Evolutionary conservation across 2,113 vertebrate genomes (phyloP), one percentile per base, ranked within the genome.

Genomic region (Numida meleagris): DNA sequence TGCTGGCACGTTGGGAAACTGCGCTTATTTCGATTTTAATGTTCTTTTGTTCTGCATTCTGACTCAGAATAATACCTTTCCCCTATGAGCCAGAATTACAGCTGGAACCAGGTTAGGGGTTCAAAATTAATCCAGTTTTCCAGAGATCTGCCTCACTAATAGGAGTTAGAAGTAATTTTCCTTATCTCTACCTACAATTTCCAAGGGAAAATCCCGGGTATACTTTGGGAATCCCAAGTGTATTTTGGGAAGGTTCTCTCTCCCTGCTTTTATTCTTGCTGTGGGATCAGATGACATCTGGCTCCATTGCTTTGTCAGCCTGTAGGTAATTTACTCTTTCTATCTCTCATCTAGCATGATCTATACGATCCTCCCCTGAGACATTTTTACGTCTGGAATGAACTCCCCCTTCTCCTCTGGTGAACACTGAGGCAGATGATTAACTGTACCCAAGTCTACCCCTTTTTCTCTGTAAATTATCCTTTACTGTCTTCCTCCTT

Each of bases 301-400:
- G 58, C 80, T 84, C 80, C 77, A 68, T 31, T 2, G 2, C 82
- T 88, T 86, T 93, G 57, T 73, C 80, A 93, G 88, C 58, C 66
- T 95, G 86, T 72, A 89, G 90, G 24, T 90, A 93, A 96, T 90
- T 93, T 91, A 92, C 61, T 65, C 11, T 70, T 93, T 84, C 88
- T 59, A 83, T 88, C 66, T 91, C 91, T 94, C 80, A 88, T 93
- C 73, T 83, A 92, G 57, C 70, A 62, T 76, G 61, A 88, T 92
- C 73, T 95, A 94, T 90, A 84, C 0, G 2, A 95, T 92, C 83
- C 61, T 95, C 90, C 76, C 82, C 48, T 61, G 93, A 91, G 95
- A 95, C 23, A 7, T 84, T 90, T 90, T 79, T 81, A 68, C 65
- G 88, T 76, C 80, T 94, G 88, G 58, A 93, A 88, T 86, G 66